phyloP scores from a whole-genome alignment of 2,888 invertebrate genomes.

The Sarcophaga rosellei region DNA sequence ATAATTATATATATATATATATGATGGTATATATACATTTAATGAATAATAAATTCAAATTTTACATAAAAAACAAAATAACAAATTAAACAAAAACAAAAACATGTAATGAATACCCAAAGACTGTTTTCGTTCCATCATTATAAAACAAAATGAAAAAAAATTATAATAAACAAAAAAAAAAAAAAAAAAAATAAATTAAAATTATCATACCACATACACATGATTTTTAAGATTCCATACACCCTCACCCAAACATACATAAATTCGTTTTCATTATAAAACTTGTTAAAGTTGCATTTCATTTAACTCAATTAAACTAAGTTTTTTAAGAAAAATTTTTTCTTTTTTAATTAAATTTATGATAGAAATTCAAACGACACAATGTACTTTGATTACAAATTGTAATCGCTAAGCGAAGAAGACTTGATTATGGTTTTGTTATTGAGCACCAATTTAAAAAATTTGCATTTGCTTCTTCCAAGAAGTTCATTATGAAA shows the following conservation, averaged over 20 bases:
- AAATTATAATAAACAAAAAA: conserved; percentile 54
- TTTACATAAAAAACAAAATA: conserved; percentile 54
- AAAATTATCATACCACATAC: conserved; percentile 57
- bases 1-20: conserved; percentile 52
- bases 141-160: conserved; percentile 67
- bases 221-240: conserved; percentile 62
- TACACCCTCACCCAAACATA: conserved; percentile 15
- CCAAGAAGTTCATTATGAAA: too few species aligned
- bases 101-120: conserved; percentile 80
- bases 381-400: too few species aligned
- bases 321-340: neutral
- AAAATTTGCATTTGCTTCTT: too few species aligned
- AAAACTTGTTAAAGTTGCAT: conserved; percentile 51
- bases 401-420: too few species aligned
- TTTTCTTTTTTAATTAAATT: too few species aligned
- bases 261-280: conserved; percentile 39
- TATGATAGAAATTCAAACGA: too few species aligned
- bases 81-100: conserved; percentile 30
- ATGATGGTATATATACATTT: conserved; percentile 55
- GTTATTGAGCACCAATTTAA: too few species aligned
- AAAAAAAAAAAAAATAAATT: conserved; percentile 33
- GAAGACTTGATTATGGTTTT: too few species aligned
- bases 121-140: conserved; percentile 82
- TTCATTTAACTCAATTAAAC: conserved; percentile 14
- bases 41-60: conserved; percentile 54